These are phyloP conservation scores for Emydoidea blandingii DNA, from an alignment of 2,797 vertebrate species.

Conservation along the genomic window DNA sequence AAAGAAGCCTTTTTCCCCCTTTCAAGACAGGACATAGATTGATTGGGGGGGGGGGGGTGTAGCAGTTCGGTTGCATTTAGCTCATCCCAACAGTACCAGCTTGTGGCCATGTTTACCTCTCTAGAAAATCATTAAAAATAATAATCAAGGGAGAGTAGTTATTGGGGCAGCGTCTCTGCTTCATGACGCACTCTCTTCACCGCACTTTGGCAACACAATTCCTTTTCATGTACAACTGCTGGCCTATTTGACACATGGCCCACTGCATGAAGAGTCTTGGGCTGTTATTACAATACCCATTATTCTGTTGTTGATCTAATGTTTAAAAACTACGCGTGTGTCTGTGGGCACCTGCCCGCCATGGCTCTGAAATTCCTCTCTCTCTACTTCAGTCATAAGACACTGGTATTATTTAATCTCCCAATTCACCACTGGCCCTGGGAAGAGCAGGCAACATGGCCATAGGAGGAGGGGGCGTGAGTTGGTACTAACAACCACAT, in stretches of 20 bases:
- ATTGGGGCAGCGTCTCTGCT: neutral
- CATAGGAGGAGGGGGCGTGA: neutral
- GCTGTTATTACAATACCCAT: neutral
- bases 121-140: conserved; percentile 29
- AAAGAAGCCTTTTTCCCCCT: conserved; percentile 73
- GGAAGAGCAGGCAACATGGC: rapidly evolving
- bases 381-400: neutral
- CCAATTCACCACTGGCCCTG: neutral
- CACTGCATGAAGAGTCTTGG: rapidly evolving
- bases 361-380: rapidly evolving
- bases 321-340: rapidly evolving
- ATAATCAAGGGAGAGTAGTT: conserved; percentile 20
- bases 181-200: neutral
- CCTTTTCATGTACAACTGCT: rapidly evolving
- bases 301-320: neutral
- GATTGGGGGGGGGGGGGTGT: neutral
- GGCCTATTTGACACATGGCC: rapidly evolving
- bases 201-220: neutral
- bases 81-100: conserved; percentile 17
- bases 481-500: neutral
- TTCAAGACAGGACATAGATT: conserved; percentile 14
- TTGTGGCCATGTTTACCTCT: conserved; percentile 44
- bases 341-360: neutral
- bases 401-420: rapidly evolving
- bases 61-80: neutral